Conservation (phyloP, 1,140 invertebrate genomes). For the Cydia strobilella region DNA sequence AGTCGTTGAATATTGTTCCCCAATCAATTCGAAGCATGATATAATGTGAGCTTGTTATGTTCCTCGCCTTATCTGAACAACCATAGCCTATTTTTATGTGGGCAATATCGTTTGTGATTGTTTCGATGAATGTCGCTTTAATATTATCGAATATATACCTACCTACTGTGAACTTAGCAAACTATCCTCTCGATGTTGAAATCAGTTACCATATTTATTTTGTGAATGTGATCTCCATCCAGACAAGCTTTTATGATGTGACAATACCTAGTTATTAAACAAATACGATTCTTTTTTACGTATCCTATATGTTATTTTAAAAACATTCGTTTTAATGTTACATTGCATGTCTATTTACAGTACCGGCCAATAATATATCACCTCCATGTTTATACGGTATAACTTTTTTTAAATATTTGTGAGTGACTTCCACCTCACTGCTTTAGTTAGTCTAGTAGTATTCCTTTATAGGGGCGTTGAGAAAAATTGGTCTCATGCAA, state of each 20-base stretch:
- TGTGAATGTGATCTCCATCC: neutral
- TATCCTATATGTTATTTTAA: neutral
- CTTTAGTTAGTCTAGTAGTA: no score
- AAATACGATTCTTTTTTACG: neutral
- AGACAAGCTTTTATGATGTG: neutral
- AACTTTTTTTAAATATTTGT: no score
- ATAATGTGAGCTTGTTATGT: conserved; percentile 2
- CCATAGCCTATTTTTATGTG: neutral
- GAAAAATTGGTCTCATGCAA: no score
- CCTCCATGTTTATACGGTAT: no score
- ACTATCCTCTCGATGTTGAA: neutral
- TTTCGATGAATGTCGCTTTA: conserved; percentile 4
- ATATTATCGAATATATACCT: neutral
- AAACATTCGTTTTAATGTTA: neutral
- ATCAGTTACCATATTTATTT: neutral
- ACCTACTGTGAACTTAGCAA: neutral
- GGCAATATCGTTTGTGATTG: neutral
- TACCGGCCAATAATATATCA: no score
- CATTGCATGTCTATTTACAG: conserved; percentile 18
- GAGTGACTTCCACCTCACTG: no score
- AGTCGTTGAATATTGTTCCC: neutral
- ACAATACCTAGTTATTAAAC: neutral
- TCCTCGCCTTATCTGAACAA: neutral
- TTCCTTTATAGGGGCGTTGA: no score
- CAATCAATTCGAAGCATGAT: neutral